Base-by-base conservation (phyloP, 2,797 vertebrate species). In the Brachyrhaphis roseni region DNA sequence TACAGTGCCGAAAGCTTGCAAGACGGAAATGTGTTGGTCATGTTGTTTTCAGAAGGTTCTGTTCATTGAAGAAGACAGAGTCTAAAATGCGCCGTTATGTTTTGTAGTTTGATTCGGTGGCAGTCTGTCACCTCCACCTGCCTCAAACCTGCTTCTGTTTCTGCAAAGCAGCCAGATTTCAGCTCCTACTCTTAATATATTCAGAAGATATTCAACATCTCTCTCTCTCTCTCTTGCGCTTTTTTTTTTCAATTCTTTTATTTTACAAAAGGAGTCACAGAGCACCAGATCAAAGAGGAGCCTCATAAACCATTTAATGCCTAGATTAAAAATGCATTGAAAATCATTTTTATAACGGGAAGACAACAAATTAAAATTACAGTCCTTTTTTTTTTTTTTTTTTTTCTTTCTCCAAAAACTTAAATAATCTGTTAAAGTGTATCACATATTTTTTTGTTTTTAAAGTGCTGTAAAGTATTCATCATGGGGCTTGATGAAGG, bases 291-390 rank as follows among this genome's bases (percentile, higher is more conserved):
- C 82, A 84, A 81, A 90, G 84, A 78, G 77, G 55, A 13, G 2
- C n/a, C 49, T 77, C 74, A 80, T 80, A 47, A 87, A 87, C 82
- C 45, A 80, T 84, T 79, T 81, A 72, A 87, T 8, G 51, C 66
- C 51, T 64, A 46, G 68, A 83, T 83, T 81, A 84, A 89, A 91
- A 88, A 83, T 83, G 78, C 62, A 84, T 76, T 26, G 46, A 72
- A 49, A 82, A 78, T 79, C 5, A 75, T 80, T 62, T 59, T 34
- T 36, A 80, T 74, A 53, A 80, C 68, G 28, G n/a, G 6, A 72
- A 73, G 72, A 51, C 13, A 43, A 57, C 49, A 53, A 76, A 53
- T 70, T 77, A 41, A 39, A 80, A 18, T 76, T 1, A 64, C 39
- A 73, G 53, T 72, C 34, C 2, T 20, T 8, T 51, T 20, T 47